Conservation (phyloP, 2,888 invertebrate species). For the Euplexia lucipara region DNA sequence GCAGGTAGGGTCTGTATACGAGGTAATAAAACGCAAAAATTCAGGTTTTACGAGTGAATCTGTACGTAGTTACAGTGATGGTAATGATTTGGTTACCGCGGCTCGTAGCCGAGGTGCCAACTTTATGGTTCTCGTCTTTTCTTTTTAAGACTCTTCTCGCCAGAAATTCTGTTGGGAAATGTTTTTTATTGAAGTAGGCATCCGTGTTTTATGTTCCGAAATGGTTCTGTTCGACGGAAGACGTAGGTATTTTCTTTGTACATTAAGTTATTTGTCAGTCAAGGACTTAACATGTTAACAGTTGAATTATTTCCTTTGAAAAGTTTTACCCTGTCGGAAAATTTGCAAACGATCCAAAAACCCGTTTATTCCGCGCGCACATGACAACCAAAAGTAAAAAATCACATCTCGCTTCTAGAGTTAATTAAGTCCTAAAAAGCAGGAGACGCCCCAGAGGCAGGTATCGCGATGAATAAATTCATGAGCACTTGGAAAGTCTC, state of each 20-base stretch:
- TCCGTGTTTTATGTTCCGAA: conserved; percentile 50
- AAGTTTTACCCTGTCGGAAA: not conserved
- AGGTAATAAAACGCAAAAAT: conserved; percentile 77
- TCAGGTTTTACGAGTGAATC: conserved; percentile 78
- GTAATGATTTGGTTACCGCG: conserved; percentile 73
- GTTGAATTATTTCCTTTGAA: not conserved
- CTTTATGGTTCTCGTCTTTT: conserved; percentile 67
- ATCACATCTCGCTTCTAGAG: conserved; percentile 54
- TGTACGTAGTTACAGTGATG: conserved; percentile 74
- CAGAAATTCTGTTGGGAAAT: conserved; percentile 40
- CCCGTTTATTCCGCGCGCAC: not conserved
- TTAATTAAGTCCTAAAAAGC: conserved; percentile 66
- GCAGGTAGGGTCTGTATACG: conserved; percentile 69
- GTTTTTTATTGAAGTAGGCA: conserved; percentile 49
- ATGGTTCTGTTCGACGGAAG: conserved; percentile 15
- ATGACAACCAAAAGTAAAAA: conserved; percentile 37
- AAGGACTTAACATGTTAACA: not conserved
- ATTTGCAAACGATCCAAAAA: not conserved
- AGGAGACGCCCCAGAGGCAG: conserved; percentile 49
- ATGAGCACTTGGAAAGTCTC: conserved; percentile 63
- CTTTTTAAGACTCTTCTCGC: conserved; percentile 55
- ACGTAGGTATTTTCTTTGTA: conserved; percentile 1
- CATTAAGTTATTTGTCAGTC: not conserved
- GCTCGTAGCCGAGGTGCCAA: conserved; percentile 67
- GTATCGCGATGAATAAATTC: conserved; percentile 66